Conservation (phyloP, 2,113 vertebrate species). For the Callocephalon fimbriatum region DNA sequence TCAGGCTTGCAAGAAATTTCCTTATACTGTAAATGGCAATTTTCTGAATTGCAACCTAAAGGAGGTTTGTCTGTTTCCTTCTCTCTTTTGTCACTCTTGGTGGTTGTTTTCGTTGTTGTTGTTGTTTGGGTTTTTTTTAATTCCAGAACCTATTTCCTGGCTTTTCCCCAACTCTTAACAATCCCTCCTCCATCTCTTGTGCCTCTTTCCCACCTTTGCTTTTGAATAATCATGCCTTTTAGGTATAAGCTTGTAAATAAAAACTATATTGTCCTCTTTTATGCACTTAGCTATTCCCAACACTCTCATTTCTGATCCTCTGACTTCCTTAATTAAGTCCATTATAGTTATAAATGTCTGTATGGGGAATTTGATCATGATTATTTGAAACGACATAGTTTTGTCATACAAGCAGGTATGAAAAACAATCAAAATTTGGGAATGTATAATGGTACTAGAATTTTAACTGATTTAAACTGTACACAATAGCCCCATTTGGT, state of each 20-base stretch:
- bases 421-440: neutral
- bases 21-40: neutral
- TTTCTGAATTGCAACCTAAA: neutral
- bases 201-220: neutral
- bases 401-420: neutral
- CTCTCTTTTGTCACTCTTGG: neutral
- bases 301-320: neutral
- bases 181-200: neutral
- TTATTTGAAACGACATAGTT: neutral
- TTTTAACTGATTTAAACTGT: neutral
- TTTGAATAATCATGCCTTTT: neutral
- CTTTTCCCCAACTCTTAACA: neutral
- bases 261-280: neutral
- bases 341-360: neutral
- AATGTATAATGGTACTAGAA: neutral
- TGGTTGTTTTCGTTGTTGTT: neutral
- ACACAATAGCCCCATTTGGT: neutral
- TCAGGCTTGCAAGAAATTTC: neutral
- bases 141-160: neutral
- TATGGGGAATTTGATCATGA: neutral
- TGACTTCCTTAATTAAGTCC: neutral
- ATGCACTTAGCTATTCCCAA: neutral
- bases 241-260: neutral
- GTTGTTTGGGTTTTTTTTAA: neutral
- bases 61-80: neutral